phyloP scores from a whole-genome alignment of 2,113 vertebrate species.

The Tenebrosternarchus preto region DNA sequence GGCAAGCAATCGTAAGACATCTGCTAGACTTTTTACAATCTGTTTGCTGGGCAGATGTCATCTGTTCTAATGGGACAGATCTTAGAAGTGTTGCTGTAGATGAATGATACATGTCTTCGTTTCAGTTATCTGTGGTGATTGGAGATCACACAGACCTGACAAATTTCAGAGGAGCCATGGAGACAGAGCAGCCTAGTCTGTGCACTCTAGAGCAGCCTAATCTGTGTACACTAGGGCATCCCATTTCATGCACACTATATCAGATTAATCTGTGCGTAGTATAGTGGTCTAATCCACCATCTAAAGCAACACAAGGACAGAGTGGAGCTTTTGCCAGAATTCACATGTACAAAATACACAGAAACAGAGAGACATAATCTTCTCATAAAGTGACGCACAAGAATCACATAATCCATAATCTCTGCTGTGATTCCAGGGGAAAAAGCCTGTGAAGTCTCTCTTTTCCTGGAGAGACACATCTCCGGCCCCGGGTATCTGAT shows the following conservation, averaged over 20 bases:
- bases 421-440: background rate
- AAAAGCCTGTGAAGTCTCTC: background rate
- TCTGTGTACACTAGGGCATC: background rate
- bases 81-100: constrained; percentile 16
- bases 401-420: background rate
- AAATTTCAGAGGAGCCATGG: constrained; percentile 27
- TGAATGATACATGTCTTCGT: constrained; percentile 49
- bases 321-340: background rate
- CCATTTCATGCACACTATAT: background rate
- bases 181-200: constrained; percentile 30
- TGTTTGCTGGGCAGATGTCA: background rate
- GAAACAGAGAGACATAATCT: background rate
- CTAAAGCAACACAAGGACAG: constrained; percentile 13
- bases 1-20: constrained; percentile 20
- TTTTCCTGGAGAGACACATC: background rate
- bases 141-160: constrained; percentile 33
- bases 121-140: constrained; percentile 54
- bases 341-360: background rate
- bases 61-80: background rate
- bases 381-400: background rate
- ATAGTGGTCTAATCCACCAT: background rate
- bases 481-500: too few species aligned
- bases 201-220: background rate
- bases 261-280: background rate
- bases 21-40: constrained; percentile 16